phyloP scores from a whole-genome alignment of 2,888 invertebrate genomes.

The Galerucella pusilla region DNA sequence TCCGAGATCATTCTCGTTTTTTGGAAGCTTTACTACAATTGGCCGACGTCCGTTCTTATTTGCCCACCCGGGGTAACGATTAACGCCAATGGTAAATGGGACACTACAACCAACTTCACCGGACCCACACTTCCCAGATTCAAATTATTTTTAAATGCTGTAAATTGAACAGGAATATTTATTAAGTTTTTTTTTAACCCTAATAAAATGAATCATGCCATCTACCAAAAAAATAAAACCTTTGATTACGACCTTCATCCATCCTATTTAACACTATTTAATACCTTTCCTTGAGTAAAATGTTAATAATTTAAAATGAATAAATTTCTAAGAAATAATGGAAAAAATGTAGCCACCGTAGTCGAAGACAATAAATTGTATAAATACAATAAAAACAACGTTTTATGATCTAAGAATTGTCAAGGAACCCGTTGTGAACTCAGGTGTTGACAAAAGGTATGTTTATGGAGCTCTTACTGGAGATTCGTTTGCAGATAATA shows the following conservation, averaged over 20 bases:
- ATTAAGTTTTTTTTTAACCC: too few species aligned
- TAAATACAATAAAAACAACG: conserved; percentile 62
- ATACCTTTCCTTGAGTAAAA: conserved; percentile 8
- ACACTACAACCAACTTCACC: too few species aligned
- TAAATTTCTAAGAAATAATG: conserved; percentile 57
- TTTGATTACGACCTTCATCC: neutral
- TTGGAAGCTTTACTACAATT: too few species aligned
- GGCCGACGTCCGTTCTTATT: too few species aligned
- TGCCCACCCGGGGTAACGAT: too few species aligned
- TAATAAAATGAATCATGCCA: too few species aligned
- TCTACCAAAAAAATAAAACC: too few species aligned
- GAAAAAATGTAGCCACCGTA: conserved; percentile 58
- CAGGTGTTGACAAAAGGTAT: conserved; percentile 63
- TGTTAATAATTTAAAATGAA: conserved; percentile 46
- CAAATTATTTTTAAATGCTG: too few species aligned
- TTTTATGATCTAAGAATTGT: conserved; percentile 60
- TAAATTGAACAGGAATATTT: too few species aligned
- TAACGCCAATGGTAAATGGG: too few species aligned
- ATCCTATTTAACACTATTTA: neutral
- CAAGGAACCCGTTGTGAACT: conserved; percentile 56
- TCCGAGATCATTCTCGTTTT: too few species aligned
- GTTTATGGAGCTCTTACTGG: conserved; percentile 58
- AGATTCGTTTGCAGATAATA: conserved; percentile 59
- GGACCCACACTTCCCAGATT: too few species aligned
- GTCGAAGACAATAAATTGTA: conserved; percentile 60